Evolutionary conservation across 37 sponge, comb jelly and placozoan species (phyloP).

Genomic region (Cliona cf. orientalis): DNA sequence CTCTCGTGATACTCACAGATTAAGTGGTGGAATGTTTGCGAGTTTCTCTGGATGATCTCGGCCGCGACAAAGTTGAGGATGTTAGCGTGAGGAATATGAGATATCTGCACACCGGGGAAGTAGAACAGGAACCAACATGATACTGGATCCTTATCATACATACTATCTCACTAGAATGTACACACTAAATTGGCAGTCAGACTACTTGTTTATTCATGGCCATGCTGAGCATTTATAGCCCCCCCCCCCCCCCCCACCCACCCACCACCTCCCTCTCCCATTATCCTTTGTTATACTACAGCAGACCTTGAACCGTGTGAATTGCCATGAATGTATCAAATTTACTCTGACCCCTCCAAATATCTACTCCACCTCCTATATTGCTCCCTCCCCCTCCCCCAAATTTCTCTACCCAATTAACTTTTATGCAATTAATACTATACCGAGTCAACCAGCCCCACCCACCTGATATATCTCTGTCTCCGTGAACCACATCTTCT

Average conservation of each 20-base stretch:
- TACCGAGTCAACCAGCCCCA: not conserved
- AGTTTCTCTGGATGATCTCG: slow-evolving; percentile 49
- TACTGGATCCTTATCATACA: too few species aligned
- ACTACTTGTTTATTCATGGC: too few species aligned
- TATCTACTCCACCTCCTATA: not conserved
- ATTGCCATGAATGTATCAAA: too few species aligned
- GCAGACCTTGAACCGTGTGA: too few species aligned
- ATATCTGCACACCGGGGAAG: slow-evolving; percentile 35
- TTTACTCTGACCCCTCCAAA: too few species aligned
- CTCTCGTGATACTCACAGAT: slow-evolving; percentile 58
- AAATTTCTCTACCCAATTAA: not conserved
- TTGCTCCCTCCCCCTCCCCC: not conserved
- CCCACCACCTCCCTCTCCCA: too few species aligned
- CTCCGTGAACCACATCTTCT: slow-evolving; percentile 76
- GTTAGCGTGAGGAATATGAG: slow-evolving; percentile 74
- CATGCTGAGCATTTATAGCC: too few species aligned
- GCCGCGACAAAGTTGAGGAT: slow-evolving; percentile 78
- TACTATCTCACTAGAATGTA: too few species aligned
- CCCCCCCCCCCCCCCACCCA: too few species aligned
- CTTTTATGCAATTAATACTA: not conserved
- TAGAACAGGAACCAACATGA: too few species aligned
- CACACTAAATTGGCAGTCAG: too few species aligned
- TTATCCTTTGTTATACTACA: too few species aligned
- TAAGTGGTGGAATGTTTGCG: slow-evolving; percentile 45
- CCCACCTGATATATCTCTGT: slow-evolving; percentile 65